phyloP scores from a whole-genome alignment of 30 jellyfish, hydroid and myxozoan genomes.

The Phacellophora camtschatica region DNA sequence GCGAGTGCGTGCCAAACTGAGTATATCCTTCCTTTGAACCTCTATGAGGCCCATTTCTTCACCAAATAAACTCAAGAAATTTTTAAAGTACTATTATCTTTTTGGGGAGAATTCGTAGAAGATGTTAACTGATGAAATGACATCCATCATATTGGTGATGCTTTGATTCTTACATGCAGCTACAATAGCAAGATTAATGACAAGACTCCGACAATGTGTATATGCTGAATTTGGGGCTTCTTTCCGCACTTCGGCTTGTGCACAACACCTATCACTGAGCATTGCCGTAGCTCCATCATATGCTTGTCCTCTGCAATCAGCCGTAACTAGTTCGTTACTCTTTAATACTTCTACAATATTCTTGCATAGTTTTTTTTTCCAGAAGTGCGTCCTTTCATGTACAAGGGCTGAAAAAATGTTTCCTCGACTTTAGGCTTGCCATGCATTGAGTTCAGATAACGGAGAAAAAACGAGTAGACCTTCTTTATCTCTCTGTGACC shows the following conservation, averaged over 20 bases:
- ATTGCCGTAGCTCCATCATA: conserved; percentile 58
- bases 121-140: conserved; percentile 20
- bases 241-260: conserved; percentile 30
- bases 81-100: conserved; percentile 31
- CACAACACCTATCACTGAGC: conserved; percentile 18
- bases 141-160: conserved; percentile 17
- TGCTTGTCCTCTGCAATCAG: conserved; percentile 48
- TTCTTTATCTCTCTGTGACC: conserved; percentile 60
- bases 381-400: conserved; percentile 46
- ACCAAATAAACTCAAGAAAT: neutral
- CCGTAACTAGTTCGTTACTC: conserved; percentile 12
- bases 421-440: conserved; percentile 39
- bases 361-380: conserved; percentile 38
- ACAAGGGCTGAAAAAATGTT: conserved; percentile 31
- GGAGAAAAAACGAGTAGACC: conserved; percentile 38
- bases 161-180: conserved; percentile 37
- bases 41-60: conserved; percentile 31
- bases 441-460: conserved; percentile 27
- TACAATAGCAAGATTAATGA: conserved; percentile 22
- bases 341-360: conserved; percentile 15
- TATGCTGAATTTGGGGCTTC: conserved; percentile 43
- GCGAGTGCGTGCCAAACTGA: conserved; percentile 36
- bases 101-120: conserved; percentile 34
- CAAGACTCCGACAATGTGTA: conserved; percentile 55
- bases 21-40: conserved; percentile 14